Conservation (phyloP, 2,888 invertebrate genomes). For the Drosophila greeni region DNA sequence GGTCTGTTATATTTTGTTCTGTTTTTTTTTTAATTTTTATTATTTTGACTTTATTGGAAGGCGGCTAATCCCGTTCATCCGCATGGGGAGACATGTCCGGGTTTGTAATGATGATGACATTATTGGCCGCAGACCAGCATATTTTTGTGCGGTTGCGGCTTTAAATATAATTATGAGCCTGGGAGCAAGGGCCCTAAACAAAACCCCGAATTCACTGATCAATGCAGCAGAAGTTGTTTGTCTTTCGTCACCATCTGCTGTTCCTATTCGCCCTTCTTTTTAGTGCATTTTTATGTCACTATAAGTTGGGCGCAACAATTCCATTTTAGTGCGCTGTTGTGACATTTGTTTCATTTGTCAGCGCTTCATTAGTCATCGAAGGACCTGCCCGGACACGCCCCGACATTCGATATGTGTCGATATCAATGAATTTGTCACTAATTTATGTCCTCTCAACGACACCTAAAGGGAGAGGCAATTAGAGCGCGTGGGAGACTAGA, state of each 20-base stretch:
- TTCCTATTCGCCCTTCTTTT: slow-evolving; percentile 35
- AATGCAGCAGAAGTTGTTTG: slow-evolving; percentile 19
- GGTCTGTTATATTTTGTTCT: not conserved
- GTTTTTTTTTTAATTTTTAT: slow-evolving; percentile 59
- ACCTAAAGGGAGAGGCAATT: slow-evolving; percentile 34
- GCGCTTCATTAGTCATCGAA: slow-evolving; percentile 65
- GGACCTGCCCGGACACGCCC: slow-evolving; percentile 39
- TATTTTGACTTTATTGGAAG: slow-evolving; percentile 67
- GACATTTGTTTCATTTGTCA: slow-evolving; percentile 69
- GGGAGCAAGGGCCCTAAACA: slow-evolving; percentile 27
- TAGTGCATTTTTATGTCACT: slow-evolving; percentile 64
- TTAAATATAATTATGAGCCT: slow-evolving; percentile 35
- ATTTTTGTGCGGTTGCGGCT: slow-evolving; percentile 55
- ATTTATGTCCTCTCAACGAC: slow-evolving; percentile 34
- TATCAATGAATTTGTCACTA: slow-evolving; percentile 40
- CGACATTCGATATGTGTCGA: slow-evolving; percentile 36
- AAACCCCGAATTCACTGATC: slow-evolving; percentile 14
- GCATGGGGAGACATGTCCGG: slow-evolving; percentile 60
- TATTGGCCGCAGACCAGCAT: slow-evolving; percentile 64
- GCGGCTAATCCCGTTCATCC: slow-evolving; percentile 57
- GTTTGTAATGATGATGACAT: slow-evolving; percentile 63
- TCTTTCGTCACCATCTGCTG: slow-evolving; percentile 35
- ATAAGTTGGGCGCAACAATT: slow-evolving; percentile 57
- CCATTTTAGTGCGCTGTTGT: slow-evolving; percentile 61
- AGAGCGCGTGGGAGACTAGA: slow-evolving; percentile 31